Conservation (phyloP, 2,797 vertebrate genomes). For the Neomorphus geoffroyi region DNA sequence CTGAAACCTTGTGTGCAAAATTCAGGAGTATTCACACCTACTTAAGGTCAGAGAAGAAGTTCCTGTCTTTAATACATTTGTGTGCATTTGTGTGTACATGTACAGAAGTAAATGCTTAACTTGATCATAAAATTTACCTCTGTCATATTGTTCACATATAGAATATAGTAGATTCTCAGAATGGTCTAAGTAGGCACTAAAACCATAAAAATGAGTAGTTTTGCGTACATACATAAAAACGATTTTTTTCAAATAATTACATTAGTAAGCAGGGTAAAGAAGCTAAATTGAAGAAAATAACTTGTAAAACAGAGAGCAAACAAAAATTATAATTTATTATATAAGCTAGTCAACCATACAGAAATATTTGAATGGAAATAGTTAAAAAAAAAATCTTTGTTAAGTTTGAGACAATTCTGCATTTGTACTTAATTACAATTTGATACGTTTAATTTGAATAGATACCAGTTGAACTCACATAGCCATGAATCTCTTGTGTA, state of each 20-base stretch:
- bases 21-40: neutral
- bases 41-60: neutral
- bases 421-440: neutral
- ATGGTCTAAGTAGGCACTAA: neutral
- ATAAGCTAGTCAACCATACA: neutral
- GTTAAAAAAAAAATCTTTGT: neutral
- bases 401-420: neutral
- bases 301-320: neutral
- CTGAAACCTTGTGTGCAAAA: neutral
- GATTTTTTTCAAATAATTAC: neutral
- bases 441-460: neutral
- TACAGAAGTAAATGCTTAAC: neutral
- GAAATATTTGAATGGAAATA: neutral
- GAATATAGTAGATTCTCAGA: neutral
- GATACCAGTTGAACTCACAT: neutral
- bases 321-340: neutral
- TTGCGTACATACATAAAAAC: neutral
- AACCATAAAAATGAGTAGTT: neutral
- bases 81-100: rapidly evolving
- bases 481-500: neutral
- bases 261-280: neutral
- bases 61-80: neutral
- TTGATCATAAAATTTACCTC: neutral
- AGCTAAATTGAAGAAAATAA: neutral
- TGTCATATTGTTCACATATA: neutral